Base-by-base conservation (phyloP, 2,888 invertebrate genomes). In the Trichogramma evanescens region DNA sequence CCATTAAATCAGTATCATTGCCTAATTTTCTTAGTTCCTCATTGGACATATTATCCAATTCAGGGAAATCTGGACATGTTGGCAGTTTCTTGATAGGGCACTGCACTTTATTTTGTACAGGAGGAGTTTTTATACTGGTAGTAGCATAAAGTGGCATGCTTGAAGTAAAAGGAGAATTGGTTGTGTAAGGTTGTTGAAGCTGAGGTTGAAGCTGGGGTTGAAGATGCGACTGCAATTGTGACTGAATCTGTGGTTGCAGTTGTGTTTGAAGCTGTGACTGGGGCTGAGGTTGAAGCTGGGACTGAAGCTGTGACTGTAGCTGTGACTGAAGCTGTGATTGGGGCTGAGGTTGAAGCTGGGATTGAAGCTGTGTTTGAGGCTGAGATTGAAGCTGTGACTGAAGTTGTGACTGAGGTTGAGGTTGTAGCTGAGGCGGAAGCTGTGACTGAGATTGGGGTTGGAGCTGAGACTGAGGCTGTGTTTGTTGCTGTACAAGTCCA, bases 21-120 rank as follows among this genome's bases (percentile, higher is more conserved):
- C 86, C 82, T 26, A 91, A 80, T 71, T 86, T 84, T 66, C 86
- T 83, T 50, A 92, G 79, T 75, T 91, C 89, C 54, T 89, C 87
- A 69, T 82, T 68, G 66, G 80, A 78, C 65, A 84, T 70, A 54
- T 75, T 74, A 63, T 80, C 78, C 38, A 84, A 70, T 67, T 83
- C 81, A 5, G 82, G 82, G 67, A 84, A 82, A 51, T 78, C 70
- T 46, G 73, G 54, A 55, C 73, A 72, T 60, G 52, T 69, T 53
- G 66, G 53, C 45, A 68, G 63, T 38, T 71, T 62, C 26, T 10
- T 63, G 44, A 10, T 58, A n/a, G 60, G 59, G 10, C 57, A 62
- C 58, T 63, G 63, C 57, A 58, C 61, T 59, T 57, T 62, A 54
- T 56, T 61, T 48, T 54, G 61, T 50, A 57, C 54, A 3, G 60